Percentiles rank a stretch among this genome's conserved stretches.
Evolutionary conservation across 2,113 vertebrate genomes (phyloP).

Genomic region (Nothocercus julius): DNA sequence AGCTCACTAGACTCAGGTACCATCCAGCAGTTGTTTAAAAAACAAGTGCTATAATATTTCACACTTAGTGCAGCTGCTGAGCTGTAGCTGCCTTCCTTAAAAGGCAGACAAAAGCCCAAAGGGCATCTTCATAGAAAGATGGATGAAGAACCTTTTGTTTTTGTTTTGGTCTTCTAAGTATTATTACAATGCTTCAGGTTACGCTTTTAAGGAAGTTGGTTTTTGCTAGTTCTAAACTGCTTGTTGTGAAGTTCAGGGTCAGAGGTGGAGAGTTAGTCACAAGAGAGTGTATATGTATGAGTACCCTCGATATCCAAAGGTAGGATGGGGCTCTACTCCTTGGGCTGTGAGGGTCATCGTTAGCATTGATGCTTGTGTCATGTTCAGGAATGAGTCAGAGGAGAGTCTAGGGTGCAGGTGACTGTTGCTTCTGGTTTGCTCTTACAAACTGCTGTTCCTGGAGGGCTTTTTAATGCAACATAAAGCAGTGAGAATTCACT

Average conservation of each 20-base stretch:
- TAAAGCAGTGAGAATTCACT: background rate
- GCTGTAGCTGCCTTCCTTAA: constrained; percentile 13
- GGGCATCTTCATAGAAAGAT: constrained; percentile 5
- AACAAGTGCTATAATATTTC: constrained; percentile 33
- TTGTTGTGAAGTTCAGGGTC: background rate
- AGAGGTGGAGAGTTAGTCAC: background rate
- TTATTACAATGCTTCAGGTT: background rate
- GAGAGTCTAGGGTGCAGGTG: background rate
- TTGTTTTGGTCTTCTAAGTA: constrained; percentile 7
- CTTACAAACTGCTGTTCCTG: background rate
- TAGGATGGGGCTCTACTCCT: background rate
- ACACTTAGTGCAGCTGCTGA: background rate
- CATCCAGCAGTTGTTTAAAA: background rate
- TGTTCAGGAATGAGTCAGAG: background rate
- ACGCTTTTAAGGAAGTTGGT: constrained; percentile 11
- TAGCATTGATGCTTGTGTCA: background rate
- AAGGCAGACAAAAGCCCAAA: background rate
- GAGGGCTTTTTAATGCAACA: background rate
- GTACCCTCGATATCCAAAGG: background rate
- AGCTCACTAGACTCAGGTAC: background rate
- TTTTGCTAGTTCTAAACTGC: background rate
- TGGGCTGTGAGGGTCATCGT: background rate
- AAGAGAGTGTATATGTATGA: background rate
- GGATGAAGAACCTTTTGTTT: constrained; percentile 15
- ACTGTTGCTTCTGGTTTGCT: background rate